A percentile compares a stretch with the other conserved stretches of the same genome.
Conservation (phyloP, 1,140 invertebrate genomes). For the Drusus annulatus region DNA sequence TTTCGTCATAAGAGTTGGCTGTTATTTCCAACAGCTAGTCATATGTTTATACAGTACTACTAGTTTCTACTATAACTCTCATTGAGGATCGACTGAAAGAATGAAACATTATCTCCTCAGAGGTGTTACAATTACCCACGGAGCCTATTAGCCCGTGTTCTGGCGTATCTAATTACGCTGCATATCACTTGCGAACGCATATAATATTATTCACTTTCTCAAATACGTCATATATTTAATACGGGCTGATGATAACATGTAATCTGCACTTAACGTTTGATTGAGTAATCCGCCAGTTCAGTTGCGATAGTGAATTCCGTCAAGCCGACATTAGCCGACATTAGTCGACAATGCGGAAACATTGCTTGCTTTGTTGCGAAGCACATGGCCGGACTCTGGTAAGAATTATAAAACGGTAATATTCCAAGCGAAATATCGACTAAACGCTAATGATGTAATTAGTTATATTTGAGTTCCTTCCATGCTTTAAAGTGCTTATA, state of each 20-base stretch:
- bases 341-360: slow-evolving; percentile 52
- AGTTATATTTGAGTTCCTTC: no score
- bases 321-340: slow-evolving; percentile 33
- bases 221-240: background rate
- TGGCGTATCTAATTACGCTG: background rate
- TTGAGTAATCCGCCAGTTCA: slow-evolving; percentile 11
- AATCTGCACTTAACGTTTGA: slow-evolving; percentile 7
- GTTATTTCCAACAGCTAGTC: no score
- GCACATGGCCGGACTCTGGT: slow-evolving; percentile 13
- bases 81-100: background rate
- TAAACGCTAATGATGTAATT: no score
- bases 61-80: background rate
- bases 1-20: no score
- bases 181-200: background rate
- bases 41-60: no score
- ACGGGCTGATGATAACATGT: background rate
- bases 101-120: background rate
- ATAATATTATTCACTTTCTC: background rate
- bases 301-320: slow-evolving; percentile 40
- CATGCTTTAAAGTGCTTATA: no score
- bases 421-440: background rate
- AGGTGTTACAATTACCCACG: slow-evolving; percentile 11
- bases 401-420: background rate
- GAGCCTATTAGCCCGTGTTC: background rate
- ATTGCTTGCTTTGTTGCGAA: slow-evolving; percentile 29